These are phyloP conservation scores for Poliocrania exsul DNA, from an alignment of 2,797 vertebrate species.

Conservation along the genomic window DNA sequence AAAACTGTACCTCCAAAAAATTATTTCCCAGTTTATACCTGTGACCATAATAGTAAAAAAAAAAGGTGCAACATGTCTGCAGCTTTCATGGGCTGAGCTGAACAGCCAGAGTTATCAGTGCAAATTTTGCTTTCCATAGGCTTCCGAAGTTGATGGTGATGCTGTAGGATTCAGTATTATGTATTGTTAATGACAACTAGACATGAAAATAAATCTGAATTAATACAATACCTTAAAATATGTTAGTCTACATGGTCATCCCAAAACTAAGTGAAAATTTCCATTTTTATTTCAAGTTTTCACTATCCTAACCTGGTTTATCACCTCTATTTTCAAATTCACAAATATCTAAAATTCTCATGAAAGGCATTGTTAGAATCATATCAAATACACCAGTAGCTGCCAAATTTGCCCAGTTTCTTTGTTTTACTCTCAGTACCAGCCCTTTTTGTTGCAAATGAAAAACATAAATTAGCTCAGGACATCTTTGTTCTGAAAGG, in stretches of 20 bases:
- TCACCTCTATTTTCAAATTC: not conserved
- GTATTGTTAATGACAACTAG: not conserved
- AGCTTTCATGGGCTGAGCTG: not conserved
- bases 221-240: not conserved
- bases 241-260: not conserved
- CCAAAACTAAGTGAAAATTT: not conserved
- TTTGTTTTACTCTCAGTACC: not conserved
- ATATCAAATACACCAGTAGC: not conserved
- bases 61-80: not conserved
- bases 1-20: not conserved
- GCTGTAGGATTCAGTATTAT: not conserved
- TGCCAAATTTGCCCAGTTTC: not conserved
- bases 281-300: not conserved
- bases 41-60: not conserved
- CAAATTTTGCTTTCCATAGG: not conserved
- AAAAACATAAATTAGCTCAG: not conserved
- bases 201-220: not conserved
- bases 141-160: not conserved
- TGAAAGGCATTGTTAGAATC: not conserved
- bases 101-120: not conserved
- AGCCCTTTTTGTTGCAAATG: not conserved
- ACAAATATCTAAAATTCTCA: not conserved
- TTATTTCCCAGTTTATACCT: not conserved
- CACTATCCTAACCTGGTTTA: not conserved
- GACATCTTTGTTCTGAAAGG: not conserved